phyloP scores from a whole-genome alignment of 35 echinoderm and acorn worm genomes.

The Apostichopus parvimensis region DNA sequence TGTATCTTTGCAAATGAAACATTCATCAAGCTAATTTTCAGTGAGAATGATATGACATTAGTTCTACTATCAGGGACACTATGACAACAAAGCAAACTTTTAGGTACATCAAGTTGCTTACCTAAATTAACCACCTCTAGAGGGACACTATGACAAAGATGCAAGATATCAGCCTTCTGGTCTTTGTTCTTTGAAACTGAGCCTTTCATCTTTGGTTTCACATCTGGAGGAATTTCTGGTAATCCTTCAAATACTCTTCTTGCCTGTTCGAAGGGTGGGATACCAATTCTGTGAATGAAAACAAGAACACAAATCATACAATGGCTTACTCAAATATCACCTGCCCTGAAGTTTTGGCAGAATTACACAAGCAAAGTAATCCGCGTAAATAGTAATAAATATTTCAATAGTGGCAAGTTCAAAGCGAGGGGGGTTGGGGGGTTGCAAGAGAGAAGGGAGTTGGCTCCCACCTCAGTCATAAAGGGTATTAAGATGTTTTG shows the following conservation, averaged over 20 bases:
- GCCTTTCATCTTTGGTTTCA: constrained; percentile 64
- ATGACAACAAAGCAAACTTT: background rate
- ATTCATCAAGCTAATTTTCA: constrained; percentile 31
- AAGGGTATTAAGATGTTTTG: no score
- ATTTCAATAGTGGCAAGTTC: no score
- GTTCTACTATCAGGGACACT: constrained; percentile 39
- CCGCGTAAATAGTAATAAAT: no score
- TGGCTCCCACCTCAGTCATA: no score
- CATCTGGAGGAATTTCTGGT: constrained; percentile 76
- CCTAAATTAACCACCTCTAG: constrained; percentile 84
- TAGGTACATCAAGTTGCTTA: constrained; percentile 10
- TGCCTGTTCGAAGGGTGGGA: constrained; percentile 87
- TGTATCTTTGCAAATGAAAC: no score
- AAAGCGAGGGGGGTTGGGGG: no score
- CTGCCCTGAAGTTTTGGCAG: no score
- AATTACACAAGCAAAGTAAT: no score
- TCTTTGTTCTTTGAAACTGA: constrained; percentile 38
- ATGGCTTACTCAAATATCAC: no score
- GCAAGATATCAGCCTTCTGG: constrained; percentile 65
- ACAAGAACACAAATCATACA: background rate
- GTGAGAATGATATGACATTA: no score
- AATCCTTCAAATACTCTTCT: constrained; percentile 74
- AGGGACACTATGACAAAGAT: constrained; percentile 85
- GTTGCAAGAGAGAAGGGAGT: no score
- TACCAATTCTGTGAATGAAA: constrained; percentile 58